Conservation (phyloP, 2,888 invertebrate species). For the Candidula unifasciata region DNA sequence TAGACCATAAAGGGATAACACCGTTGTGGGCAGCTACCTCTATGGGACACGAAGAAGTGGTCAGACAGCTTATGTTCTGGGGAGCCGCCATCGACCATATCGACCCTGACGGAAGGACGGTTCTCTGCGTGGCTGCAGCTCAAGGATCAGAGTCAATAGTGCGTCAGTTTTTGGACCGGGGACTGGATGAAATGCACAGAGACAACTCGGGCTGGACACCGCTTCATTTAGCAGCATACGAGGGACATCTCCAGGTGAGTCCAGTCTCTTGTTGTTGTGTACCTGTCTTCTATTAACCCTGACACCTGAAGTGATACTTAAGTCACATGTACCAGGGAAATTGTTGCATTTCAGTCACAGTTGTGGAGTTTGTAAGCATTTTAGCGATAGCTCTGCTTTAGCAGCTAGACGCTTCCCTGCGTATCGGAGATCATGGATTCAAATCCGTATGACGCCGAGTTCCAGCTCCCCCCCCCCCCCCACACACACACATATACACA, state of each 20-base stretch:
- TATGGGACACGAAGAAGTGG: constrained; percentile 92
- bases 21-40: constrained; percentile 84
- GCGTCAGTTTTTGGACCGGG: constrained; percentile 86
- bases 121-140: constrained; percentile 79
- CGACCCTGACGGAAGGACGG: constrained; percentile 95
- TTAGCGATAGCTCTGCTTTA: too few species aligned
- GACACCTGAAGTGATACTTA: too few species aligned
- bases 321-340: too few species aligned
- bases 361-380: too few species aligned
- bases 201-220: constrained; percentile 99
- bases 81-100: constrained; percentile 96
- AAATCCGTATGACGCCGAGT: too few species aligned
- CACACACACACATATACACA: too few species aligned
- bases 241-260: constrained; percentile 89
- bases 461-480: too few species aligned
- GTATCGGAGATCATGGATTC: too few species aligned
- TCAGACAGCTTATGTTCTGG: constrained; percentile 93
- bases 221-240: constrained; percentile 95
- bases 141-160: constrained; percentile 86
- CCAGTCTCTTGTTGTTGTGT: too few species aligned
- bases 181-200: constrained; percentile 83
- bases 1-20: constrained; percentile 81
- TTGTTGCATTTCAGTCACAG: too few species aligned
- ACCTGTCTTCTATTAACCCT: too few species aligned
- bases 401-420: too few species aligned